A percentile compares a stretch with the other conserved stretches of the same genome.
Evolutionary conservation across 2,113 vertebrate species (phyloP).

Genomic region (Cyanoramphus novaezelandiae): DNA sequence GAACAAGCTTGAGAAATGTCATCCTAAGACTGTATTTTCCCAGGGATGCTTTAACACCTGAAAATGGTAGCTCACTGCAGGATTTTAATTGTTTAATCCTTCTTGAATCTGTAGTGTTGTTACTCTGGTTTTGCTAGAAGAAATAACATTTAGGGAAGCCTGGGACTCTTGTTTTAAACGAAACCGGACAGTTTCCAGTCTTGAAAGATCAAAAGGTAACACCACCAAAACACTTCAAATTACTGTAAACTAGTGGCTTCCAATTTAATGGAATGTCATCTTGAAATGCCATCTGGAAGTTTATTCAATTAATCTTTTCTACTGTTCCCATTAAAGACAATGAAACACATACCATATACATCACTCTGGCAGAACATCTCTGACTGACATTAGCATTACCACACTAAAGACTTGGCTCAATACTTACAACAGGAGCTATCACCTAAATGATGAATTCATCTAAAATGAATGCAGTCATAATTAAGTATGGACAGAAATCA

Average conservation of each 20-base stretch:
- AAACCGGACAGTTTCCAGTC: not conserved
- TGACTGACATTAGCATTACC: not conserved
- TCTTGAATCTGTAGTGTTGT: not conserved
- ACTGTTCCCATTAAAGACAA: not conserved
- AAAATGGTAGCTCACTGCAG: not conserved
- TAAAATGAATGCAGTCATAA: not conserved
- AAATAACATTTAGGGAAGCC: not conserved
- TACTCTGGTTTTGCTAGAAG: not conserved
- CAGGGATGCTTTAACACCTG: not conserved
- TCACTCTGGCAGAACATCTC: not conserved
- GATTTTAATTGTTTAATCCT: not conserved
- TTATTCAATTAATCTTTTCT: not conserved
- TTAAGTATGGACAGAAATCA: not conserved
- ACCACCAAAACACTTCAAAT: accelerated
- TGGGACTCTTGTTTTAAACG: not conserved
- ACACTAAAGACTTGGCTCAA: not conserved
- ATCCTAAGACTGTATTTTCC: not conserved
- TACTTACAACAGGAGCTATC: not conserved
- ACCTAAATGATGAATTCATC: not conserved
- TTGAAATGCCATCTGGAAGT: not conserved
- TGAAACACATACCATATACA: not conserved
- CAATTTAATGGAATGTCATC: not conserved
- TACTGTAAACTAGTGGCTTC: not conserved
- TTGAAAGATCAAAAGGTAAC: not conserved
- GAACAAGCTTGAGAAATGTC: not conserved